Evolutionary conservation across 2,888 invertebrate species (phyloP), one percentile per base, ranked within the genome.

Genomic region (Lasioglossum malachurum): DNA sequence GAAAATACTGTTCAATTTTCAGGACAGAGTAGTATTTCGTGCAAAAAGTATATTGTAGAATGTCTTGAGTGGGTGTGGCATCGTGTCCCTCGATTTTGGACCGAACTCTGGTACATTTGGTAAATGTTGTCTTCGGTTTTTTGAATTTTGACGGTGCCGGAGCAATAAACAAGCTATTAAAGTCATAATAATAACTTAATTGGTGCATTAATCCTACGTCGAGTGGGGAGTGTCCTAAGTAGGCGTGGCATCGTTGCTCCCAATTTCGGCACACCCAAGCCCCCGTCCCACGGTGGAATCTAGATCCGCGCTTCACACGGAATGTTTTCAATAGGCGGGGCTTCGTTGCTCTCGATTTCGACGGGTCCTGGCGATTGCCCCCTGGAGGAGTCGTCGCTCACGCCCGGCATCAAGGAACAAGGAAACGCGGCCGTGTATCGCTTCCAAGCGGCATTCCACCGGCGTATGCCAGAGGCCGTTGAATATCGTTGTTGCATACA

Each of bases 401-500:
- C 19, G 64, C 46, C 19, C 14, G 60, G 64, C 69, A 53, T 10
- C 69, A 64, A 73, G n/a, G 31, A 35, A 72, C 38, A 73, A 2
- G 46, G 64, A 31, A 35, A 49, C 14, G 53, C 60, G 81, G 75
- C 44, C 57, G 35, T 80, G 49, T 38, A 71, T 78, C 27, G 35
- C 16, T 75, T 19, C n/a, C 41, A 73, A 27, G 60, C 49, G 31
- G 67, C 57, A 76, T 85, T 86, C 79, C 75, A 86, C 57, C 77
- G 74, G 49, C 53, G 19, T 35, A 57, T 75, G 77, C 79, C 72
- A 46, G 46, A 44, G 44, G 76, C 41, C 27, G 60, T 67, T 77
- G 60, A 74, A 82, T 80, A 87, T 87, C 80, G 78, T 87, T 64
- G 76, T 71, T n/a, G 41, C 53, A 49, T 41, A 57, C 67, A 53